These are phyloP conservation scores for Scortum barcoo DNA, from an alignment of 2,113 vertebrate species.

Conservation along the genomic window DNA sequence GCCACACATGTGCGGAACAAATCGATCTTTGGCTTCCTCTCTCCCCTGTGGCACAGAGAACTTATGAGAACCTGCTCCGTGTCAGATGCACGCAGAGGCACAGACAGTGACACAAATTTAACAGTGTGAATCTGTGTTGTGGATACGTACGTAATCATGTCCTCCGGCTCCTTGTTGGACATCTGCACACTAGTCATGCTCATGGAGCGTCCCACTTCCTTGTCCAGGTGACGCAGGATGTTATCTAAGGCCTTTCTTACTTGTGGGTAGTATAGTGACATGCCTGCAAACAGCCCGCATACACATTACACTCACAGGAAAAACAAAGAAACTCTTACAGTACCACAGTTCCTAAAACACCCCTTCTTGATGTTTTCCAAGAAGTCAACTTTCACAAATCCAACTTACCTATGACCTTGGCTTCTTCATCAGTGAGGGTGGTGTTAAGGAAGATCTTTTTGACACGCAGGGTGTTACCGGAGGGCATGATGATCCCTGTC, in stretches of 20 bases:
- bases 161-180: slow-evolving; percentile 99
- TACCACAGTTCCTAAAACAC: background rate
- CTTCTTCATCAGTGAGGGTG: slow-evolving; percentile 98
- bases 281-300: slow-evolving; percentile 84
- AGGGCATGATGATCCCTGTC: slow-evolving; percentile 96
- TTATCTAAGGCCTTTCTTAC: slow-evolving; percentile 97
- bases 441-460: slow-evolving; percentile 99
- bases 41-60: slow-evolving; percentile 87
- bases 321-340: background rate
- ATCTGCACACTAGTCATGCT: slow-evolving; percentile 99
- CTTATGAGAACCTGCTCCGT: slow-evolving; percentile 3
- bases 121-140: background rate
- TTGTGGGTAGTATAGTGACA: slow-evolving; percentile 99
- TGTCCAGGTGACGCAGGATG: slow-evolving; percentile 97
- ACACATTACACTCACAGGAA: background rate
- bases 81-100: background rate
- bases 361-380: too few relatives aligned
- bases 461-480: slow-evolving; percentile 98
- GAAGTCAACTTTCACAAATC: background rate
- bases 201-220: slow-evolving; percentile 98
- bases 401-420: slow-evolving; percentile 95
- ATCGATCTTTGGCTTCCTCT: slow-evolving; percentile 99
- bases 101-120: background rate
- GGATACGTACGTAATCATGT: slow-evolving; percentile 96
- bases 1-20: slow-evolving; percentile 98